Percentiles rank a stretch among this genome's conserved stretches.
These are phyloP conservation scores for Semibalanus balanoides DNA, from an alignment of 1,140 invertebrate genomes.

Conservation along the genomic window DNA sequence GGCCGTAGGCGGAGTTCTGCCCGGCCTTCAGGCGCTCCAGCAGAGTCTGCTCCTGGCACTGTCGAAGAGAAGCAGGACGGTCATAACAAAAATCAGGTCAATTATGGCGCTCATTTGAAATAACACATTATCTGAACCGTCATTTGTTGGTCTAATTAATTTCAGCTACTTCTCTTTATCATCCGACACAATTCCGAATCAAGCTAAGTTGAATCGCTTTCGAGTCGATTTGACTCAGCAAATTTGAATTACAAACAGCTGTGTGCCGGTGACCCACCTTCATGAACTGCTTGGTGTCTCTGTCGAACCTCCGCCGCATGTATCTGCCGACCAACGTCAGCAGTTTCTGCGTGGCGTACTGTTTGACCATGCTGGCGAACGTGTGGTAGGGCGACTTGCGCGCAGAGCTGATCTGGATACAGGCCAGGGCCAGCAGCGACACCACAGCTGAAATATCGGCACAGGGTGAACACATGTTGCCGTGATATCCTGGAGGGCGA, in stretches of 20 bases:
- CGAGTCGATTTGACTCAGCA: too few species aligned
- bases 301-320: neutral
- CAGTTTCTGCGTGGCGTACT: neutral
- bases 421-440: neutral
- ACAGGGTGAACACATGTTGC: too few species aligned
- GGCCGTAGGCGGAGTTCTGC: slow-evolving; percentile 25
- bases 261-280: neutral
- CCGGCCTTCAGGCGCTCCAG: slow-evolving; percentile 5
- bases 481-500: too few species aligned
- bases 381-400: neutral
- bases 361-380: neutral
- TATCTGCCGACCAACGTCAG: neutral
- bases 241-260: too few species aligned
- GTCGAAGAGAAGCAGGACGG: too few species aligned
- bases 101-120: too few species aligned
- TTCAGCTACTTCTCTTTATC: too few species aligned
- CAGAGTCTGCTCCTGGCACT: slow-evolving; percentile 7
- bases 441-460: neutral
- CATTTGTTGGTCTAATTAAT: too few species aligned
- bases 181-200: too few species aligned
- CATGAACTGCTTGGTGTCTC: neutral
- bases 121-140: too few species aligned
- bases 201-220: too few species aligned
- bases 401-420: neutral
- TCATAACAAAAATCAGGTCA: too few species aligned